phyloP scores from a whole-genome alignment of 2,888 invertebrate species.

The Seira ritae region DNA sequence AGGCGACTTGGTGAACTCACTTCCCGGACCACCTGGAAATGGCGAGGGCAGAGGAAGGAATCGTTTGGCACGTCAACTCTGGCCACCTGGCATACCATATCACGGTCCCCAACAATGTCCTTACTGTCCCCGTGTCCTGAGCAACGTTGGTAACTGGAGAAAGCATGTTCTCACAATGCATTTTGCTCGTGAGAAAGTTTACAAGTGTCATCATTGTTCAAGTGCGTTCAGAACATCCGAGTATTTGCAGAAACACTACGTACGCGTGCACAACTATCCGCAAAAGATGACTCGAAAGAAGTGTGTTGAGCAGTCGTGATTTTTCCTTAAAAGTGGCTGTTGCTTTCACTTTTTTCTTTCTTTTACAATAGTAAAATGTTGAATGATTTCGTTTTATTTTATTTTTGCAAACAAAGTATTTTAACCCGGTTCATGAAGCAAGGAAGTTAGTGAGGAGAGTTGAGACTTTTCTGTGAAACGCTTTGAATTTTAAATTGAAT shows the following conservation, averaged over 20 bases:
- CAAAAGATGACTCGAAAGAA: constrained; percentile 74
- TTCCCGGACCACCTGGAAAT: constrained; percentile 49
- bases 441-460: too few relatives aligned
- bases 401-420: neutral
- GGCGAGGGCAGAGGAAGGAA: constrained; percentile 65
- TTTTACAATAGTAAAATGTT: neutral
- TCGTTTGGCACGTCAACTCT: constrained; percentile 70
- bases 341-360: neutral
- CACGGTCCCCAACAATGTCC: constrained; percentile 74
- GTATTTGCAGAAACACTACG: constrained; percentile 75
- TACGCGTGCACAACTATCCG: constrained; percentile 75
- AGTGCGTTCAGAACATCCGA: constrained; percentile 75
- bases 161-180: constrained; percentile 75
- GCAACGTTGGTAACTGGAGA: constrained; percentile 75
- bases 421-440: neutral
- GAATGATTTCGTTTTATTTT: neutral
- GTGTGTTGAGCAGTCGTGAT: constrained; percentile 57
- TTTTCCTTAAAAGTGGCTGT: neutral
- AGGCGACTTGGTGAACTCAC: constrained; percentile 10
- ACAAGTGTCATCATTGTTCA: constrained; percentile 74
- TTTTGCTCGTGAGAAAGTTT: constrained; percentile 74
- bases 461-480: too few relatives aligned
- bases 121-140: constrained; percentile 74
- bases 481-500: too few relatives aligned
- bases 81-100: constrained; percentile 62